A percentile compares a stretch with the other conserved stretches of the same genome.
These are phyloP conservation scores for Sebastes schlegelii DNA, from an alignment of 2,113 vertebrate species.

Conservation along the genomic window DNA sequence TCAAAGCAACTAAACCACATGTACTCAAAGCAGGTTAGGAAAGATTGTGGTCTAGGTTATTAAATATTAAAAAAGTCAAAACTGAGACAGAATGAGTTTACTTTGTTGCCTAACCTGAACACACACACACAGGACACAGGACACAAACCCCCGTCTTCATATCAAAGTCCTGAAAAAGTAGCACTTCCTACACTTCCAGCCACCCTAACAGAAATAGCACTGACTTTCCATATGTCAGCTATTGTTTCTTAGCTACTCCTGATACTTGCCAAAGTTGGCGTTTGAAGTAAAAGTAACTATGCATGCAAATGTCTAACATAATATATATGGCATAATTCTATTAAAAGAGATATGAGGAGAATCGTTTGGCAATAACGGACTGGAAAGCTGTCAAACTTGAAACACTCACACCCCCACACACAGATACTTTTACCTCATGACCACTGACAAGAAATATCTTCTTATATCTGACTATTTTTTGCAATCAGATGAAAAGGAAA, in stretches of 20 bases:
- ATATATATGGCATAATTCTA: slow-evolving; percentile 23
- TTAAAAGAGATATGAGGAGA: slow-evolving; percentile 36
- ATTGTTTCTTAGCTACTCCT: slow-evolving; percentile 11
- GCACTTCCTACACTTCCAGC: background rate
- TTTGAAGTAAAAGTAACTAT: slow-evolving; percentile 39
- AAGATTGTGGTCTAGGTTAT: no score
- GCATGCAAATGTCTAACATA: slow-evolving; percentile 12
- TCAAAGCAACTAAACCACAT: no score
- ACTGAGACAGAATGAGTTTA: no score
- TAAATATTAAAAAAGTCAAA: no score
- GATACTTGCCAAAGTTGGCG: slow-evolving; percentile 31
- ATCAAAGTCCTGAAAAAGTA: background rate
- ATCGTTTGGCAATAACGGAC: slow-evolving; percentile 1
- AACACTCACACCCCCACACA: slow-evolving; percentile 11
- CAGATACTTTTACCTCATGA: slow-evolving; percentile 14
- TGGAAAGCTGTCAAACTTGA: slow-evolving; percentile 43
- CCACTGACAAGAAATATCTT: slow-evolving; percentile 38
- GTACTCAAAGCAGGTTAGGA: no score
- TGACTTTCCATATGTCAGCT: slow-evolving; percentile 4
- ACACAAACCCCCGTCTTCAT: background rate
- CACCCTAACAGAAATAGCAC: slow-evolving; percentile 19
- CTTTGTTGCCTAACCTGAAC: no score
- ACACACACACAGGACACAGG: no score
- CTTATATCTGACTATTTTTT: slow-evolving; percentile 45
- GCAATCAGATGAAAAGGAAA: slow-evolving; percentile 56